Base-by-base conservation (phyloP, 2,113 vertebrate genomes). In the Rhinoderma darwinii region DNA sequence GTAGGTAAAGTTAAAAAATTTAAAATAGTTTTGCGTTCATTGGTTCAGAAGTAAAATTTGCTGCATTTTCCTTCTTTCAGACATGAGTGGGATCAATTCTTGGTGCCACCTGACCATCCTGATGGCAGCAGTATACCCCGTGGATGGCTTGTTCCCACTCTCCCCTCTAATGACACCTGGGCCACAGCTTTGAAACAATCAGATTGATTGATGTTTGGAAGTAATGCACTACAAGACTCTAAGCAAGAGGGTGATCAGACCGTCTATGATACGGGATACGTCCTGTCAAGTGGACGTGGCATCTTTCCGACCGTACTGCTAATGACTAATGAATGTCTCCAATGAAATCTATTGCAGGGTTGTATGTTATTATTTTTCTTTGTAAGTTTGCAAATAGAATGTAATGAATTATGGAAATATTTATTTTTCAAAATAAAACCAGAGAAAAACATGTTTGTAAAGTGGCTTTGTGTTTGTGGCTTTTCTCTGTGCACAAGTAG, bases 41-140 rank as follows among this genome's bases (percentile, higher is more conserved):
- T n/a, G n/a, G 27, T 63, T 30, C n/a, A 63, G 20, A 75, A 27
- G 35, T 44, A 74, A 74, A 0, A 63, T 30, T 27, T 63, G 1
- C 27, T 50, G 15, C 5, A 30, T 35, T 17, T 90, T 91, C 89
- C 90, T 75, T 90, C 35, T 92, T 86, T 79, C 91, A 99, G 98
- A 95, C 96, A 95, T 10, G 95, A 96, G 30, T 99, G 98, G 98
- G 97, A 99, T 90, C 92, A 90, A 63, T 98, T 95, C 90, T 90
- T 97, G 93, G 96, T 96, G 37, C 93, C 96, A 1, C 91, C 91
- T 6, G 95, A 97, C 90, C 96, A 97, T 88, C 96, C 96, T 0
- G 95, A 97, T 78, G 96, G 96, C 89, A 96, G 93, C 88, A 88
- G 90, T 1, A 86, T 98, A 90, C 96, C 98, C 88, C 96, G 94